Conservation (phyloP, 2,888 invertebrate species). For the Hedya salicella region DNA sequence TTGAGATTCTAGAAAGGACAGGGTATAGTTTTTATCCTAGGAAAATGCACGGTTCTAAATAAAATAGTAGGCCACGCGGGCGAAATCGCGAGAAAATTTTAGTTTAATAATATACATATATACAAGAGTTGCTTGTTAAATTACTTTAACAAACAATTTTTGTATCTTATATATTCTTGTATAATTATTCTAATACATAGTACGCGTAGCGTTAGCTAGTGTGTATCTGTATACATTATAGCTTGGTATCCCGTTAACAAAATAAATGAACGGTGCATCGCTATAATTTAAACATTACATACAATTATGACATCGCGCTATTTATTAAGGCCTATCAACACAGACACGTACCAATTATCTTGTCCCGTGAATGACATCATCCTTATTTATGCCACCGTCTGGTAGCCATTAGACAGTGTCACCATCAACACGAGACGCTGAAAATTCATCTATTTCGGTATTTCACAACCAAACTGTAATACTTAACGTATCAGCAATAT, state of each 20-base stretch:
- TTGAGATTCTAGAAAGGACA: too few relatives aligned
- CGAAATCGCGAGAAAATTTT: too few relatives aligned
- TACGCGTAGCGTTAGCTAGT: too few relatives aligned
- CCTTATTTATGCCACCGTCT: conserved; percentile 6
- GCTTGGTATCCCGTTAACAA: neutral
- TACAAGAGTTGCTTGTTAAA: too few relatives aligned
- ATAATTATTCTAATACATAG: too few relatives aligned
- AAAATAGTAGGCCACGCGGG: too few relatives aligned
- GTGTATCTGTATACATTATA: too few relatives aligned
- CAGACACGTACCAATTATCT: conserved; percentile 30
- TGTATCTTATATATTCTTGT: too few relatives aligned
- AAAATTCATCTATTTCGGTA: conserved; percentile 24
- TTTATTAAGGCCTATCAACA: conserved; percentile 36
- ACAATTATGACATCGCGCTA: conserved; percentile 31
- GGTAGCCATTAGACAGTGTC: conserved; percentile 23
- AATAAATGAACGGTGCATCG: neutral
- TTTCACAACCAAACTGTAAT: conserved; percentile 1
- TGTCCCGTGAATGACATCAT: conserved; percentile 28
- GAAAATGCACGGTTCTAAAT: too few relatives aligned
- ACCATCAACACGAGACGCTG: conserved; percentile 4
- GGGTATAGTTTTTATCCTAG: too few relatives aligned
- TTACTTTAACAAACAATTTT: too few relatives aligned
- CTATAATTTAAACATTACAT: conserved; percentile 19
- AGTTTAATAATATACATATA: too few relatives aligned
- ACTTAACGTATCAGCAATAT: conserved; percentile 4